Evolutionary conservation across 1,140 invertebrate species (phyloP).

Genomic region (Heliconius congener): DNA sequence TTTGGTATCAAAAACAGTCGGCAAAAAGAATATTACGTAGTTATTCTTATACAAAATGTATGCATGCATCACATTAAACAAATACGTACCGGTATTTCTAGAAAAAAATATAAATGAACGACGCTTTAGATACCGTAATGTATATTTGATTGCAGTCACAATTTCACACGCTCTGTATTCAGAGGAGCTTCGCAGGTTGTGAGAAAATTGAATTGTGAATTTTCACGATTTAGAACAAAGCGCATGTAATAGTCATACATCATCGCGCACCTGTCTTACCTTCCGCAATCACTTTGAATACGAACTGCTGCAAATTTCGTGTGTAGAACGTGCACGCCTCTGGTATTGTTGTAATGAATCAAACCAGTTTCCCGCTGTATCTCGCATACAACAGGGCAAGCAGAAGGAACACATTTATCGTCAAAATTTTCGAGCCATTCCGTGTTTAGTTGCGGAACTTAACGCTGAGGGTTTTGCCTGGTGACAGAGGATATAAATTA

Average conservation of each 20-base stretch:
- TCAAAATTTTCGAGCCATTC: too few species aligned
- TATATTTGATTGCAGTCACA: slow-evolving; percentile 5
- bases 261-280: slow-evolving; percentile 38
- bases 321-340: background rate
- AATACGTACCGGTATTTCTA: background rate
- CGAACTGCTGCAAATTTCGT: slow-evolving; percentile 31
- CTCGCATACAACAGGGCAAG: too few species aligned
- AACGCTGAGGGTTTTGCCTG: too few species aligned
- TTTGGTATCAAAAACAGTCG: too few species aligned
- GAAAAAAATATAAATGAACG: background rate
- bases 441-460: too few species aligned
- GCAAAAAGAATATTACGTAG: too few species aligned
- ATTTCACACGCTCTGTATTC: slow-evolving; percentile 9
- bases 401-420: too few species aligned
- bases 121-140: background rate
- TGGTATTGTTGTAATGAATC: background rate
- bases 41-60: background rate
- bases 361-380: too few species aligned
- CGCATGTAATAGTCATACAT: slow-evolving; percentile 39
- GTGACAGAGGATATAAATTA: too few species aligned
- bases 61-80: background rate
- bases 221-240: slow-evolving; percentile 36
- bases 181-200: slow-evolving; percentile 5
- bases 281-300: slow-evolving; percentile 33
- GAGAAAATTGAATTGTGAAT: slow-evolving; percentile 36